Base-by-base conservation (phyloP, 2,888 invertebrate genomes). In the Busseola fusca region DNA sequence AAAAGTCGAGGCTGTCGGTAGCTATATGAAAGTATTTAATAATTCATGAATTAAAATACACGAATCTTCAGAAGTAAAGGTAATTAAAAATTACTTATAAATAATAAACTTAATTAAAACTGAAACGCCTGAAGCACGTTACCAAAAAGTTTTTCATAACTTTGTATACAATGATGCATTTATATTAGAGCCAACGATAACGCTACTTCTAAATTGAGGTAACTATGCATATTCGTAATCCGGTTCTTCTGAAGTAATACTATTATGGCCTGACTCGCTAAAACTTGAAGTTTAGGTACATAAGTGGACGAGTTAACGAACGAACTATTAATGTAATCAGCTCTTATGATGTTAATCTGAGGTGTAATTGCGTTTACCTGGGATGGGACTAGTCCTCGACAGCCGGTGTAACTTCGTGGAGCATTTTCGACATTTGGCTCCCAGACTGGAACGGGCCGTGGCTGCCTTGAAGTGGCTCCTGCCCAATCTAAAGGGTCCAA, bases 191-290 rank as follows among this genome's bases (percentile, higher is more conserved):
- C 30, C 70, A 64, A 78, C 50, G 56, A 57, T 76, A 81, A 60
- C 50, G 45, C 34, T 66, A 64, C 65, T 66, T 75, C 52, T 69
- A 78, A 82, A 71, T 75, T 78, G 69, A 57, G 56, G 62, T 56
- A 69, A 77, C 80, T 75, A 69, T 60, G 62, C 54, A 59, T 67
- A 73, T 64, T 59, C 67, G 70, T 72, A 81, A 54, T 77, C 67
- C 67, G 27, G 72, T 60, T 58, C 18, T 58, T 52, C 30, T 63
- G 68, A 65, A 63, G 66, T 80, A 57, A 72, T 76, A 58, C 50
- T 68, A 60, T 63, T 76, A 76, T 66, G 66, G 45, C 50, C 25
- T 6, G 37, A 60, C 66, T 66, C 18, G 21, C 59, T 80, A 45
- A 66, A 80, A 59, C 42, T 25, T 54, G 76, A 45, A 75, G 64